These are phyloP conservation scores for Athetis lepigone DNA, from an alignment of 2,888 invertebrate species.

Conservation along the genomic window DNA sequence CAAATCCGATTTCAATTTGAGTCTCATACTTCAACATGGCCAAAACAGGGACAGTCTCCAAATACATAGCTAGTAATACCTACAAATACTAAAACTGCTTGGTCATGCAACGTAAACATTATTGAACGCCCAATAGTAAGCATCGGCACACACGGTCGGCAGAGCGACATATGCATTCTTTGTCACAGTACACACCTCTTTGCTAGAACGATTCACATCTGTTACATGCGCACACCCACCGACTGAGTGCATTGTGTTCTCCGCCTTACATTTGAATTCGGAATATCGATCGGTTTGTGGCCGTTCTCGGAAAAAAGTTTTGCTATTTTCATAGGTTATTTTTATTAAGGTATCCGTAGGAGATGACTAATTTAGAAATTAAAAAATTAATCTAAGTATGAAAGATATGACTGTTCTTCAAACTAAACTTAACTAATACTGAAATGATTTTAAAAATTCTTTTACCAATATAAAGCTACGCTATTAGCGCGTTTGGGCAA, in stretches of 20 bases:
- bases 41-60: neutral
- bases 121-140: constrained; percentile 81
- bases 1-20: neutral
- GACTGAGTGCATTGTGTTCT: constrained; percentile 70
- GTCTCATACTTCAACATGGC: neutral
- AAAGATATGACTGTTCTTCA: no score
- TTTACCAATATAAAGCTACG: no score
- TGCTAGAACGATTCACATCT: constrained; percentile 78
- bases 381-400: no score
- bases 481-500: no score
- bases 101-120: constrained; percentile 81
- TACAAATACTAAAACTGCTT: constrained; percentile 51
- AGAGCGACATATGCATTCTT: constrained; percentile 83
- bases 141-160: constrained; percentile 58
- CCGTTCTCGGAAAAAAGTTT: constrained; percentile 25
- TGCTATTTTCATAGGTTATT: neutral
- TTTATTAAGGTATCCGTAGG: no score
- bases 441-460: no score
- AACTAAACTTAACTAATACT: no score
- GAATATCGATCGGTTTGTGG: constrained; percentile 18
- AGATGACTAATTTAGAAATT: no score
- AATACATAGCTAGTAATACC: constrained; percentile 27
- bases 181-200: constrained; percentile 80
- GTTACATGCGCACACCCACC: constrained; percentile 86
- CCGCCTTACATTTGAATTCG: constrained; percentile 66